Base-by-base conservation (phyloP, 2,888 invertebrate genomes). In the Prenolepis imparis region DNA sequence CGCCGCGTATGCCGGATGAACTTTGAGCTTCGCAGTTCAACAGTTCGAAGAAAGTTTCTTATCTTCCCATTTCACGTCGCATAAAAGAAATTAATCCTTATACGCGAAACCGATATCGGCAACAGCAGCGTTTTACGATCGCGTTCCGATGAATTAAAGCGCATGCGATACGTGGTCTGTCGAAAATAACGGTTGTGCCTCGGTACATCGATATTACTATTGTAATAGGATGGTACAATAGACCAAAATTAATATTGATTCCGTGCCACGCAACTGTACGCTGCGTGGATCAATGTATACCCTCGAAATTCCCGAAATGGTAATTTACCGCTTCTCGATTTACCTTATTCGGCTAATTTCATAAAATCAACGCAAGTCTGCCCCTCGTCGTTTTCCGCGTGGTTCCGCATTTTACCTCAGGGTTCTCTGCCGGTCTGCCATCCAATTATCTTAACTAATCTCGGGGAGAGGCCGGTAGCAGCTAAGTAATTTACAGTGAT, bases 391-490 rank as follows among this genome's bases (percentile, higher is more conserved):
- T 61, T 55, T 59, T 39, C 39, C 41, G 18, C 52, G 32, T 5
- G 41, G 32, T 32, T 57, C 41, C 32, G 21, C 78, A 70, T 18
- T 80, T 70, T 66, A 41, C 55, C 39, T 44, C 11, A 41, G 36
- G 59, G 44, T 5, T 36, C 36, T 36, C 57, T 32, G n/a, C 32
- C 15, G 67, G 48, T 48, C 67, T 75, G 77, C 66, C 86, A 86
- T 87, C 86, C 90, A 89, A 91, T 92, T 92, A 90, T 77, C 87
- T 85, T 85, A 86, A 89, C 89, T 90, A 90, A 92, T 92, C 90
- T 92, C 87, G 77, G n/a, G 21, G 86, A 84, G 86, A 83, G 55
- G 83, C 83, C 81, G 66, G 82, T 84, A 52, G 24, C 48, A 74
- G 64, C 82, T 85, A 78, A 85, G 88, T 90, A 90, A 91, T 91